These are phyloP conservation scores for Heliconius eleuchia DNA, from an alignment of 1,140 invertebrate species.

Conservation along the genomic window DNA sequence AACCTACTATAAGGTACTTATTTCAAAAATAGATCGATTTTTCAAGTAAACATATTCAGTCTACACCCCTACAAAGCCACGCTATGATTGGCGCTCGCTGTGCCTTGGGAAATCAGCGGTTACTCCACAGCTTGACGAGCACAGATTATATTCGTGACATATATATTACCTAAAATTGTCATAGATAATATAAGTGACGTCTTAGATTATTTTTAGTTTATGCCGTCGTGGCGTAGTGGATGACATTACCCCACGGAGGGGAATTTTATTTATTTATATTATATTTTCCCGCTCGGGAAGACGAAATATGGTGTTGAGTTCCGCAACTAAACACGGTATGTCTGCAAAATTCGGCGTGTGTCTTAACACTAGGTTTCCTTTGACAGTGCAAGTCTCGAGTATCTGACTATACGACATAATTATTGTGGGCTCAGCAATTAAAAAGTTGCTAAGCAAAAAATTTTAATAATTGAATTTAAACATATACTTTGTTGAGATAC, in stretches of 20 bases:
- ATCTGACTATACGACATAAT: too few relatives aligned
- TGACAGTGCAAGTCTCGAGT: too few relatives aligned
- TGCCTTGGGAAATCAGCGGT: slow-evolving; percentile 61
- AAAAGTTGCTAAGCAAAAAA: too few relatives aligned
- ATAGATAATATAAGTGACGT: background rate
- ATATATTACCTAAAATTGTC: slow-evolving; percentile 15
- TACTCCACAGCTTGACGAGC: slow-evolving; percentile 23
- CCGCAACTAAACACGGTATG: too few relatives aligned
- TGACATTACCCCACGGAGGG: background rate
- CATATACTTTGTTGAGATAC: too few relatives aligned
- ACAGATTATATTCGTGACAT: slow-evolving; percentile 14
- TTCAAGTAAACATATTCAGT: background rate
- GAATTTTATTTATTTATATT: background rate
- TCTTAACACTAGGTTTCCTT: too few relatives aligned
- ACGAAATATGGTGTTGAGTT: too few relatives aligned
- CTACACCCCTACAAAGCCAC: slow-evolving; percentile 13
- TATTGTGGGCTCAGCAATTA: too few relatives aligned
- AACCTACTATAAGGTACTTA: background rate
- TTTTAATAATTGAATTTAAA: too few relatives aligned
- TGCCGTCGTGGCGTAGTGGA: background rate
- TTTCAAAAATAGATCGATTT: background rate
- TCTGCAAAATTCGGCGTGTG: too few relatives aligned
- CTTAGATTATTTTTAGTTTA: background rate
- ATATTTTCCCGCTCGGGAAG: background rate
- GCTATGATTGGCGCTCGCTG: slow-evolving; percentile 54